These are phyloP conservation scores for Falcunculus frontatus DNA, from an alignment of 2,113 vertebrate species.

Conservation along the genomic window DNA sequence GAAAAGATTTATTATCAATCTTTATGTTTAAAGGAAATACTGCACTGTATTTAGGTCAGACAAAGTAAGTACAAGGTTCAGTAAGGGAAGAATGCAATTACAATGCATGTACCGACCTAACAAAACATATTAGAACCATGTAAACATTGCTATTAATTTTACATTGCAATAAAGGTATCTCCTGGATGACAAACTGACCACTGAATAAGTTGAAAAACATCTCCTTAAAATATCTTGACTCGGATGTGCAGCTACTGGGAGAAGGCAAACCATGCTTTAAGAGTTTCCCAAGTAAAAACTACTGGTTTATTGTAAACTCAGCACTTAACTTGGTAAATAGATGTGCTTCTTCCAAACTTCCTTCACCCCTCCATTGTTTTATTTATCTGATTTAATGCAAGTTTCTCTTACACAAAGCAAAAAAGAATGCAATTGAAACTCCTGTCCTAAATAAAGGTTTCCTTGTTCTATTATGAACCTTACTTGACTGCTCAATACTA, in stretches of 20 bases:
- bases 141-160: neutral
- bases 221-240: neutral
- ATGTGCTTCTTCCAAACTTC: neutral
- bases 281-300: neutral
- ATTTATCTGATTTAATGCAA: constrained; percentile 35
- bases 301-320: neutral
- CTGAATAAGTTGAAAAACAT: neutral
- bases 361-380: neutral
- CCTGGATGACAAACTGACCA: neutral
- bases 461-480: constrained; percentile 42
- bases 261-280: neutral
- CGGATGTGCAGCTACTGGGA: neutral
- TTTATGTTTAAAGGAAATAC: neutral
- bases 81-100: neutral
- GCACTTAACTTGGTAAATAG: constrained; percentile 3
- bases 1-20: neutral
- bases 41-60: neutral
- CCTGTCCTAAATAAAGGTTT: constrained; percentile 49
- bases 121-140: neutral
- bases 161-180: neutral
- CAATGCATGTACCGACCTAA: neutral
- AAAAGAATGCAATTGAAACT: neutral
- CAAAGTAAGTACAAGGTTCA: neutral
- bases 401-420: constrained; percentile 36
- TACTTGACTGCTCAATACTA: constrained; percentile 23